phyloP scores from a whole-genome alignment of 2,888 invertebrate genomes.

The Tachina fera region DNA sequence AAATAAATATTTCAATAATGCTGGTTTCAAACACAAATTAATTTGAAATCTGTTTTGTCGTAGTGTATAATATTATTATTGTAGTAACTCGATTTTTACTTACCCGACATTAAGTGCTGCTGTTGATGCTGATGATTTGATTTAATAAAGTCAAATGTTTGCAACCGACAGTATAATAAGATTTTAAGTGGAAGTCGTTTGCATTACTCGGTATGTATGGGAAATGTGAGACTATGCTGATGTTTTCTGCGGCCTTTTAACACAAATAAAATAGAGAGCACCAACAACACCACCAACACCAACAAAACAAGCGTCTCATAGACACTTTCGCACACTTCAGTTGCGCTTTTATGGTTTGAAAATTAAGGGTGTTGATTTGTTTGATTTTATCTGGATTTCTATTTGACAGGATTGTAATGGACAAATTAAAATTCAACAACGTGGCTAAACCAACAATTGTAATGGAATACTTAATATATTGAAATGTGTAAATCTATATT shows the following conservation, averaged over 20 bases:
- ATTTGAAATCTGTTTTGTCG: neutral
- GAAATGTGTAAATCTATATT: slow-evolving; percentile 12
- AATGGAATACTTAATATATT: slow-evolving; percentile 22
- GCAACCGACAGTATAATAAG: slow-evolving; percentile 81
- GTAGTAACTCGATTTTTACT: slow-evolving; percentile 33
- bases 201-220: slow-evolving; percentile 35
- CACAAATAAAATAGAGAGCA: neutral
- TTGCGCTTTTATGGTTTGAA: slow-evolving; percentile 51
- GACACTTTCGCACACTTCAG: slow-evolving; percentile 55
- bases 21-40: neutral
- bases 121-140: slow-evolving; percentile 45
- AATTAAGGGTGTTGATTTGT: slow-evolving; percentile 26
- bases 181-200: slow-evolving; percentile 78
- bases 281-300: slow-evolving; percentile 3
- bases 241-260: slow-evolving; percentile 7
- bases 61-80: slow-evolving; percentile 15
- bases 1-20: too few species aligned
- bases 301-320: slow-evolving; percentile 12
- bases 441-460: slow-evolving; percentile 29
- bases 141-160: slow-evolving; percentile 71
- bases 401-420: slow-evolving; percentile 56
- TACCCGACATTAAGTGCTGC: slow-evolving; percentile 32
- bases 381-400: slow-evolving; percentile 34
- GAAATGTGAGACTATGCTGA: slow-evolving; percentile 16
- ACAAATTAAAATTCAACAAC: slow-evolving; percentile 52